Evolutionary conservation across 2,113 vertebrate genomes (phyloP).

Genomic region (Aspidoscelis tigris): DNA sequence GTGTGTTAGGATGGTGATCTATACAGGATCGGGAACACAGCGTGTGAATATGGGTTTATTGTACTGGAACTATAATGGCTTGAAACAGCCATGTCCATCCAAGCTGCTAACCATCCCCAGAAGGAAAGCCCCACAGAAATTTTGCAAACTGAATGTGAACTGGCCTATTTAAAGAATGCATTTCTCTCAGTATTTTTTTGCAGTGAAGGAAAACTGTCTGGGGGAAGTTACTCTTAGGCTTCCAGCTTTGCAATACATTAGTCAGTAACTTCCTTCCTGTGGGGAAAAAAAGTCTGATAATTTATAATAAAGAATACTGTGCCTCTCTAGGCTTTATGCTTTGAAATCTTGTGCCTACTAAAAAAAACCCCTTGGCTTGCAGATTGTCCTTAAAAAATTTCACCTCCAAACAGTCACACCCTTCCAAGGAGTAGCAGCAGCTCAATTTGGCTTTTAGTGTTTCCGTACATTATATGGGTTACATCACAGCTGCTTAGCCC

Average conservation of each 20-base stretch:
- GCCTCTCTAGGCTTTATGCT: no score
- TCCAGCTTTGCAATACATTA: slow-evolving; percentile 40
- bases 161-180: not conserved
- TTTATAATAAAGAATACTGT: no score
- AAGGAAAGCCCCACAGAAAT: not conserved
- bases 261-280: slow-evolving; percentile 37
- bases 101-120: not conserved
- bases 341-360: not conserved
- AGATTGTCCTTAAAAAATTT: slow-evolving; percentile 76
- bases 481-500: slow-evolving; percentile 84
- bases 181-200: not conserved
- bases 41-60: no score
- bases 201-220: not conserved
- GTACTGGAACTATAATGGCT: not conserved
- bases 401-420: slow-evolving; percentile 70
- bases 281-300: slow-evolving; percentile 11
- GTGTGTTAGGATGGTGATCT: no score
- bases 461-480: slow-evolving; percentile 77
- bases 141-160: not conserved
- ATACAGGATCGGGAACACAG: not conserved
- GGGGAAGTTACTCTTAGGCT: not conserved
- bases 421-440: slow-evolving; percentile 67
- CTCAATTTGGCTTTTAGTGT: slow-evolving; percentile 78
- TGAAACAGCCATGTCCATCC: not conserved
- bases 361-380: slow-evolving; percentile 46